Evolutionary conservation across 2,797 vertebrate species (phyloP).

Genomic region (Gobionotothen gibberifrons): DNA sequence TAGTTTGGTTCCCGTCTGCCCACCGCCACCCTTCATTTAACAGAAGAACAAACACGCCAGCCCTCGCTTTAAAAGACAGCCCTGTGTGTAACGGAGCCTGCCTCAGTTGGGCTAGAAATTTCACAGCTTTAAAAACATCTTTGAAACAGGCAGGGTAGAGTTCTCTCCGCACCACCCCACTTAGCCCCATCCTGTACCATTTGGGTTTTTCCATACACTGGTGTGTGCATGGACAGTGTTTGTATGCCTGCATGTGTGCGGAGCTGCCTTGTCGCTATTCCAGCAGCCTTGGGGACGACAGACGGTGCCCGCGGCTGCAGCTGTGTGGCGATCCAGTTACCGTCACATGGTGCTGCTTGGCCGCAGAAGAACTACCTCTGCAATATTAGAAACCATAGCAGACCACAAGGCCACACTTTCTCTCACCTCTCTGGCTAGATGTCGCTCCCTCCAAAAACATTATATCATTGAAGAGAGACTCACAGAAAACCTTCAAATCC

Average conservation of each 20-base stretch:
- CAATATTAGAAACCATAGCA: constrained; percentile 80
- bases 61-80: constrained; percentile 64
- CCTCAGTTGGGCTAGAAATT: constrained; percentile 71
- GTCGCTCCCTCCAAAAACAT: constrained; percentile 42
- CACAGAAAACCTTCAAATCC: constrained; percentile 10
- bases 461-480: constrained; percentile 27
- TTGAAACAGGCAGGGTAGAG: constrained; percentile 82
- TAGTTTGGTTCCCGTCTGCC: constrained; percentile 68
- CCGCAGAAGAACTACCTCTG: constrained; percentile 80
- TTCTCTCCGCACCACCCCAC: constrained; percentile 69
- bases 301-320: constrained; percentile 78
- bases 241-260: constrained; percentile 37
- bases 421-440: constrained; percentile 52
- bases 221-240: constrained; percentile 42
- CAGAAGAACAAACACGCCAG: constrained; percentile 73
- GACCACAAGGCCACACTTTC: constrained; percentile 71
- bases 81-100: constrained; percentile 72
- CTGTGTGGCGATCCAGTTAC: constrained; percentile 85
- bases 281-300: constrained; percentile 75
- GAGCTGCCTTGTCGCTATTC: constrained; percentile 65
- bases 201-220: constrained; percentile 74
- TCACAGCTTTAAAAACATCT: constrained; percentile 85
- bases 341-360: constrained; percentile 79
- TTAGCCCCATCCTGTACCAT: constrained; percentile 71
- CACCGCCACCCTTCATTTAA: constrained; percentile 73